Evolutionary conservation across 1,140 invertebrate genomes (phyloP), one percentile per base, ranked within the genome.

Genomic region (Scaptomyza graminum): DNA sequence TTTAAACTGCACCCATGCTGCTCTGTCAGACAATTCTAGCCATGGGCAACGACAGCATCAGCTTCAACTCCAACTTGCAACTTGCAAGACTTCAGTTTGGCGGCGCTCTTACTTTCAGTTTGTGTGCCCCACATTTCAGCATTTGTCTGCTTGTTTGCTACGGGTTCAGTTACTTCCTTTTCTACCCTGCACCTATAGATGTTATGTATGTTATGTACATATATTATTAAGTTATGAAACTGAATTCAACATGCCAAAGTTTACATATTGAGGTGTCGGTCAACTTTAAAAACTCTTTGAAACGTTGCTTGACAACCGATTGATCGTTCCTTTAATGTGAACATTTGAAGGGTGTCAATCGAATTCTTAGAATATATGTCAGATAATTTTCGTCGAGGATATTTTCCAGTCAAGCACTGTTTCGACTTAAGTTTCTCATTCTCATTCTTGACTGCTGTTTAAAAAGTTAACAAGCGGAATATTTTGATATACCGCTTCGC

Each of bases 401-500:
- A 46, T 46, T 13, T 11, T 3, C 37, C 8, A 22, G 18, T 41
- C 37, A 55, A 25, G 18, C 12, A 46, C 41, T 16, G 2, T 13
- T 16, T 11, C 28, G 18, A 31, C 11, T 31, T 41, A 34, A 22
- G n/a, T 12, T 47, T 54, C n/a, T 54, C 9, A 34, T 28, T 51
- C 16, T 34, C 43, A 1, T 43, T 13, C 44, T 55, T 44, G 54
- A 44, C 41, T 4, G 47, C 56, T 65, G 56, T 70, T 84, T 52
- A 68, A 61, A 66, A 66, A 83, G 75, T 79, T 83, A 83, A 83
- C 79, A 83, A 79, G 70, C 67, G 75, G 85, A 85, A 85, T 80
- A 85, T 85, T 71, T 80, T 67, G 60, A 69, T 65, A 66, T 64
- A 79, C 52, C 47, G 37, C 31, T 54, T 67, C 41, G 74, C 55